A percentile compares a stretch with the other conserved stretches of the same genome.
These are phyloP conservation scores for Anguilla megastoma DNA, from an alignment of 2,797 vertebrate species.

Conservation along the genomic window DNA sequence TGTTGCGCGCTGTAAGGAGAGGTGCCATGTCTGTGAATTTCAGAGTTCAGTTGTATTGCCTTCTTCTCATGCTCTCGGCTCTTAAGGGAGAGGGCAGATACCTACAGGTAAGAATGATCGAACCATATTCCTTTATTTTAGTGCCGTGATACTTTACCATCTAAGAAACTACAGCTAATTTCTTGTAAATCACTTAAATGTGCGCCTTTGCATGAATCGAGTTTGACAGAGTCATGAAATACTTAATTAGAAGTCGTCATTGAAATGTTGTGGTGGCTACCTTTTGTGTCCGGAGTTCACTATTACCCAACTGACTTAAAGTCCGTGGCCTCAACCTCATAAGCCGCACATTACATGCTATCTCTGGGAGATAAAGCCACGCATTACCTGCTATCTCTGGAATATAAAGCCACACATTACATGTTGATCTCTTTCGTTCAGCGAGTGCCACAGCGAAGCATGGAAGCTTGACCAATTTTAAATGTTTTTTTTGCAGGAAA, in stretches of 20 bases:
- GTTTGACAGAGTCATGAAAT: background rate
- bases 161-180: background rate
- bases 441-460: background rate
- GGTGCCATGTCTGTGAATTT: constrained; percentile 78
- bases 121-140: background rate
- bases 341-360: background rate
- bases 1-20: constrained; percentile 53
- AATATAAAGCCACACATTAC: no score
- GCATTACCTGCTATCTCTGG: background rate
- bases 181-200: background rate
- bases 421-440: background rate
- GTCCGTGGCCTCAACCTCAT: background rate
- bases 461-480: background rate
- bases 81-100: constrained; percentile 81
- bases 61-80: constrained; percentile 80
- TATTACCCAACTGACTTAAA: background rate
- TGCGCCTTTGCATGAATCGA: background rate
- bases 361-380: no score
- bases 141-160: background rate
- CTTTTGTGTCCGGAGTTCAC: background rate
- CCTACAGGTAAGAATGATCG: constrained; percentile 77
- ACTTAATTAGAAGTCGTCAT: background rate
- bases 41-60: constrained; percentile 76
- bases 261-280: background rate
- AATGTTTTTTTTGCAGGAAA: constrained; percentile 65